Base-by-base conservation (phyloP, 1,140 invertebrate genomes). In the Trachymyrmex cornetzi region DNA sequence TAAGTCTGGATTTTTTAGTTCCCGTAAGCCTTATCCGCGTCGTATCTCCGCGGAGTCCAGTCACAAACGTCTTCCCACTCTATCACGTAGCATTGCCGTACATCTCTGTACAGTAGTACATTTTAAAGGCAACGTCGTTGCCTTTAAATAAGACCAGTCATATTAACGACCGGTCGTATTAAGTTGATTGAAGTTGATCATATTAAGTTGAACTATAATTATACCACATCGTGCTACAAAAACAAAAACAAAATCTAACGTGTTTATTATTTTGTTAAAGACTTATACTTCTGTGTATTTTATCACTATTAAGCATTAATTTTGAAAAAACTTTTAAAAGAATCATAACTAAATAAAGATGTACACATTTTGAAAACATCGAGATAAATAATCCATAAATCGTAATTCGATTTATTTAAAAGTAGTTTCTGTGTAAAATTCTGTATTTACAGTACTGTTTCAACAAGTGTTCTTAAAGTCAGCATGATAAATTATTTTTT, bases 1-100 rank as follows among this genome's bases (percentile, higher is more conserved):
- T 88, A 88, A 91, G 86, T 74, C 38, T 61, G 82, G 86, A 90
- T 88, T 81, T 66, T 66, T 66, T 81, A 85, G 81, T 89, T 91
- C 74, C 81, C 79, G 48, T n/a, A 63, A 90, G 74, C 63, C 55
- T 91, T 91, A 91, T 91, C 90, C 69, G 59, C 69, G 53, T 61
- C 57, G 61, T 59, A 59, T 59, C 64, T 71, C 2, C 24, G 24
- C 22, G 38, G 19, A 55, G 55, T 85, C 79, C 16, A 16, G n/a
- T 77, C 64, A 48, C 57, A 22, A n/a, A 11, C 50, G 22, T 71
- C 48, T 48, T 81, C 16, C 50, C 34, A 48, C 53, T 82, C 16
- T 22, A 57, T 82, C 67, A 34, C 3, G 12, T 7, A 14, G 77
- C 44, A 63, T 24, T n/a, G 59, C 9, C 30, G 30, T 38, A n/a